phyloP scores from a whole-genome alignment of 2,797 vertebrate species.

The Acipenser oxyrinchus region DNA sequence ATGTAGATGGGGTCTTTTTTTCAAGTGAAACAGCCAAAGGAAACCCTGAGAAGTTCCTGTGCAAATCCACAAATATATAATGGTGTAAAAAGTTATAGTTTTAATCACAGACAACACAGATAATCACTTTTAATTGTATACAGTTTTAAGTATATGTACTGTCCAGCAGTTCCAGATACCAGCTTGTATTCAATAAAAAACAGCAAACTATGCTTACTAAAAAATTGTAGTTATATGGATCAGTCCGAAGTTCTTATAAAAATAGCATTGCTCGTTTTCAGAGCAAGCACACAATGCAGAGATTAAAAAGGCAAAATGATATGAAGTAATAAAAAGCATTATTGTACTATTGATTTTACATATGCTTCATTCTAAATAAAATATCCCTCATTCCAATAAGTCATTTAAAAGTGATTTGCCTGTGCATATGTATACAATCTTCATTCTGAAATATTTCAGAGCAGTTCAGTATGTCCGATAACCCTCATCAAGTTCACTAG shows the following conservation, averaged over 20 bases:
- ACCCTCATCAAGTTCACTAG: too few relatives aligned
- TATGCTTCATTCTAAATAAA: too few relatives aligned
- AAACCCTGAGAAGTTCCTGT: constrained; percentile 11
- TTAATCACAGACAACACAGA: constrained; percentile 25
- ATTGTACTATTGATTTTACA: too few relatives aligned
- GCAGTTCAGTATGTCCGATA: too few relatives aligned
- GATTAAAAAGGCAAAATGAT: too few relatives aligned
- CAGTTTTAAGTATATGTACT: constrained; percentile 53
- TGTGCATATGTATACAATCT: too few relatives aligned
- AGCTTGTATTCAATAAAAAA: constrained; percentile 38
- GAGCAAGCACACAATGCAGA: constrained; percentile 21
- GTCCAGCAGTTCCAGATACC: constrained; percentile 74
- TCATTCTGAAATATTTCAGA: too few relatives aligned
- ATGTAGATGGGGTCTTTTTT: constrained; percentile 2
- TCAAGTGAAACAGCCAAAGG: constrained; percentile 9
- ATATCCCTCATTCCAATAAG: too few relatives aligned
- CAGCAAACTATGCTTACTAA: constrained; percentile 29
- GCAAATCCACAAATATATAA: constrained; percentile 28
- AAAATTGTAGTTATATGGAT: constrained; percentile 19
- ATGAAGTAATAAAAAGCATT: too few relatives aligned
- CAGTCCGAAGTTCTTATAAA: constrained; percentile 8
- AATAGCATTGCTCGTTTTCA: constrained; percentile 20
- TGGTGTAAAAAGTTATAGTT: constrained; percentile 28
- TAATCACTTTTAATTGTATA: constrained; percentile 35
- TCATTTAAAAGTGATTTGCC: too few relatives aligned